Evolutionary conservation across 2,888 invertebrate genomes (phyloP), one percentile per base, ranked within the genome.

Genomic region (Athetis lepigone): DNA sequence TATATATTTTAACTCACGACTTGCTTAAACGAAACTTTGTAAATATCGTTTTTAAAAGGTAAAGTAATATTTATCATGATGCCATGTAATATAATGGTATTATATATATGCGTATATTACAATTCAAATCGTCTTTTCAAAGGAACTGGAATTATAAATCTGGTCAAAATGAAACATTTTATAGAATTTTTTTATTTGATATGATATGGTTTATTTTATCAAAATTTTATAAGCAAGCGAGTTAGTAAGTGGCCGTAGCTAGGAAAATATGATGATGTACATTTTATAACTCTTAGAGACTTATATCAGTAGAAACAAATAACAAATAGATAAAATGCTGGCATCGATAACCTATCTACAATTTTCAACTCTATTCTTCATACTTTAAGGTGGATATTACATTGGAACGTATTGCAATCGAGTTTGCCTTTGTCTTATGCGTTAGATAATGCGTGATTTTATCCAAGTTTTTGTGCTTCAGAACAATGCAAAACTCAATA

Each of bases 121-220:
- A 39, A 55, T 27, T 18, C 0, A 27, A 64, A 46, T 25, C 5
- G 3, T 70, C 50, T 50, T 66, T 62, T 0, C n/a, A 52, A 71
- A 67, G 64, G 71, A 47, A 51, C 51, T 63, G 27, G 51, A 42
- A 47, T 63, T 37, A 37, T 23, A 29, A 63, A 71, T 71, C 67
- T 67, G 52, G 40, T 71, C 36, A 36, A 25, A 37, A 37, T 23
- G 0, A 25, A 49, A 25, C 8, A 29, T 70, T 62, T 70, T 51
- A 63, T 52, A 52, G 40, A 52, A 71, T 63, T 52, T 52, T 52
- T 50, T 50, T 5, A 33, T 66, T 66, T 61, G 2, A 47, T 62
- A 51, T 50, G 6, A 21, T 58, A n/a, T 67, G 0, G 2, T 33
- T 57, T 42, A 18, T 62, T 40, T 50, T 66, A 36, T 27, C 11